Base-by-base conservation (phyloP, 2,113 vertebrate genomes). In the Zosterops borbonicus region DNA sequence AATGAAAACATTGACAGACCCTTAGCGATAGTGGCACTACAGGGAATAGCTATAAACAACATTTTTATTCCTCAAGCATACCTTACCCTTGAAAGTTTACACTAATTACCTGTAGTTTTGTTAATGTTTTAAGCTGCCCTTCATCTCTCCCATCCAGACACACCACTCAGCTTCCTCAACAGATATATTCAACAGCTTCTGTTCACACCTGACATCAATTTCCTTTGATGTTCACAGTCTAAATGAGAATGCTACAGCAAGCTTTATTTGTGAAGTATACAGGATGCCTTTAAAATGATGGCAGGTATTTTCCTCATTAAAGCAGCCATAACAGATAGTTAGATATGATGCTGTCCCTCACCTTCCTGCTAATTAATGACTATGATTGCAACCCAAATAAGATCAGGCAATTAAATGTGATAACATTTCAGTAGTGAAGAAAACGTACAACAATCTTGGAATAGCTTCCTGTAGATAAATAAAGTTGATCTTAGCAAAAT, bases 331-430 rank as follows among this genome's bases (percentile, higher is more conserved):
- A 98, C 98, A 98, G 98, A 98, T 98, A 98, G 97, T 98, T 98
- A 98, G 98, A 98, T 98, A 98, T 97, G 97, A 98, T 98, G 98
- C 98, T 99, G 98, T 98, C 98, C 98, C 97, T 98, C 98, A 98
- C 98, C 98, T 98, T 98, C 97, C 97, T 98, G 97, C 98, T 98
- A 99, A 99, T 99, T 99, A 98, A 98, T 98, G 98, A 98, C 97
- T 98, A 98, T 98, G 98, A 98, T 98, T 98, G 97, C 98, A 98
- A 98, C 98, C 98, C 98, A 98, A 98, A 98, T 98, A 98, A 98
- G 97, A 98, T 98, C 97, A 98, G 96, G 98, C 98, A 99, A 99
- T 99, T 99, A 99, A 98, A 99, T 97, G 98, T 98, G 98, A 98
- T 99, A 99, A 98, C 98, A 98, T 98, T 98, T 98, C 98, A 98